Base-by-base conservation (phyloP, 1,140 invertebrate species). In the Drosophila hydei region DNA sequence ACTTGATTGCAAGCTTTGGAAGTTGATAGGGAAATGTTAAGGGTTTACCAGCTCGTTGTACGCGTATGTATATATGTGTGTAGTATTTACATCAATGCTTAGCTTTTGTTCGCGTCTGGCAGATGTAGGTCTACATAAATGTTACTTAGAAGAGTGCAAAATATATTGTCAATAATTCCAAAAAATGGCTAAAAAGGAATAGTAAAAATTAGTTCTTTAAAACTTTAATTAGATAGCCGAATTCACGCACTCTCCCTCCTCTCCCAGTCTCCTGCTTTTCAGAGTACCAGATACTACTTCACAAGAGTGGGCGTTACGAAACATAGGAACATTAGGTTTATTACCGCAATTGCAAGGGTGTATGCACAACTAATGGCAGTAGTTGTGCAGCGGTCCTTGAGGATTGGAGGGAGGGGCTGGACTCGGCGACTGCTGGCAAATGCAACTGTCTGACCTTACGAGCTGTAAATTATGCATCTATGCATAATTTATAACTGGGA, bases 371-470 rank as follows among this genome's bases (percentile, higher is more conserved):
- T 60, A 68, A 68, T 68, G 23, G 21, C 9, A 12, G 42, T 40
- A 38, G 52, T 58, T 50, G 42, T 64, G n/a, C 19, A 47, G 27
- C 40, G 18, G 33, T 12, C 40, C 55, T 43, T 33, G 8, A 9
- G 25, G 72, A 50, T 58, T 56, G n/a, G 45, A 38, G 60, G 63
- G 8, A 59, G 63, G 67, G 58, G 58, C 27, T 71, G 38, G 56
- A 72, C 51, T 45, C 40, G 23, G 65, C 19, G 67, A 69, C 45
- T 8, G 45, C 30, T 72, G 81, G 80, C 76, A 77, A 85, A 80
- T 81, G 83, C 83, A 87, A 87, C 77, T 87, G 80, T 87, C 80
- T 85, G 80, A 84, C 80, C 80, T 87, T 84, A 77, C 73, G 61
- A 76, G 70, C 80, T 72, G 80, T 81, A 85, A 80, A 85, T 85